Evolutionary conservation across 2,797 vertebrate species (phyloP).

Genomic region (Helarctos malayanus): DNA sequence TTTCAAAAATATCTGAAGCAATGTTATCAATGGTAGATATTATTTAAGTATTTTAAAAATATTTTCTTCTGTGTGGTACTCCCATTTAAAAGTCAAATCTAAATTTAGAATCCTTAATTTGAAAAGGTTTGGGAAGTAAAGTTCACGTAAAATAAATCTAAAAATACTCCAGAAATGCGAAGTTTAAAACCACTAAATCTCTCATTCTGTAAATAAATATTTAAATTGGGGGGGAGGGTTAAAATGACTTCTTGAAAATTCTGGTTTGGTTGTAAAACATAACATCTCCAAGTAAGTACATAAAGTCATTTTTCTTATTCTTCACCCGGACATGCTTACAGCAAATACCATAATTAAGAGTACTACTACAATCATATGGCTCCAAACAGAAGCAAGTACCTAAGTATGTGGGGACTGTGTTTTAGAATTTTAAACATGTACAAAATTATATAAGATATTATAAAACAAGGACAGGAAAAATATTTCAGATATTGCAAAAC

Average conservation of each 20-base stretch:
- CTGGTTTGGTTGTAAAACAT: background rate
- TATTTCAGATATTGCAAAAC: constrained; percentile 37
- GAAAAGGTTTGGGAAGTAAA: background rate
- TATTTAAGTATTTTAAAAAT: background rate
- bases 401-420: background rate
- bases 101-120: background rate
- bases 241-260: constrained; percentile 51
- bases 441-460: background rate
- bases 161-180: background rate
- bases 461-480: constrained; percentile 5
- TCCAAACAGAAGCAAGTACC: background rate
- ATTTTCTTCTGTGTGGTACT: background rate
- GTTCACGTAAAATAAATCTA: constrained; percentile 30
- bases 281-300: background rate
- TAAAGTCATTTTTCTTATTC: constrained; percentile 7
- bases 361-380: background rate
- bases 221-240: background rate
- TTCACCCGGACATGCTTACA: background rate
- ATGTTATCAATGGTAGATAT: background rate
- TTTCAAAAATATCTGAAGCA: background rate
- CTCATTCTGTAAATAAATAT: background rate
- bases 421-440: constrained; percentile 45
- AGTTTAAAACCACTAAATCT: constrained; percentile 41
- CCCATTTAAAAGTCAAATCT: background rate
- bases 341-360: background rate